These are phyloP conservation scores for Acrocyrtus sp. DNA, from an alignment of 2,888 invertebrate genomes.

Conservation along the genomic window DNA sequence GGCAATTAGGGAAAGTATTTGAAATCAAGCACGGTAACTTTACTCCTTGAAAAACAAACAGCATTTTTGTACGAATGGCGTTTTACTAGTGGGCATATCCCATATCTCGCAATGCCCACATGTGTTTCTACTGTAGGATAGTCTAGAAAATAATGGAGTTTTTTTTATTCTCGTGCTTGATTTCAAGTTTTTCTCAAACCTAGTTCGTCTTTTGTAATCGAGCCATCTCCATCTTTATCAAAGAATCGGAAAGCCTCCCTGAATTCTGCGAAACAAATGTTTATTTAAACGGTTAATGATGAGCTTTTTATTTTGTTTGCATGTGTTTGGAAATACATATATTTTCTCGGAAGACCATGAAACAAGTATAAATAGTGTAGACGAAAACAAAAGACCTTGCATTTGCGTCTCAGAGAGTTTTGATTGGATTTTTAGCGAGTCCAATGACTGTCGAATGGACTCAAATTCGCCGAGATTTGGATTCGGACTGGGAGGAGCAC, in stretches of 20 bases:
- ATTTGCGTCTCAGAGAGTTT: slow-evolving; percentile 62
- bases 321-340: background rate
- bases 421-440: slow-evolving; percentile 59
- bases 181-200: background rate
- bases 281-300: background rate
- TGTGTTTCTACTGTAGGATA: no score
- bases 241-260: slow-evolving; percentile 65
- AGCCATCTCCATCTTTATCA: slow-evolving; percentile 65
- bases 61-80: no score
- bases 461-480: slow-evolving; percentile 54
- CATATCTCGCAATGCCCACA: no score
- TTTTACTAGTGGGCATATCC: no score
- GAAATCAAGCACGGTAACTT: no score
- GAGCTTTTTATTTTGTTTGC: background rate
- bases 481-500: slow-evolving; percentile 30
- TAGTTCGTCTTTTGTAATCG: slow-evolving; percentile 65
- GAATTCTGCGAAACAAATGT: slow-evolving; percentile 57
- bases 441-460: slow-evolving; percentile 50
- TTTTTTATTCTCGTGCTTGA: no score
- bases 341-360: background rate
- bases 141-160: no score
- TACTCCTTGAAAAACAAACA: no score
- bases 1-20: no score
- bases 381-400: slow-evolving; percentile 57
- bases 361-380: background rate